Evolutionary conservation across 2,113 vertebrate species (phyloP), one percentile per base, ranked within the genome.

Genomic region (Oreochromis spilurus): DNA sequence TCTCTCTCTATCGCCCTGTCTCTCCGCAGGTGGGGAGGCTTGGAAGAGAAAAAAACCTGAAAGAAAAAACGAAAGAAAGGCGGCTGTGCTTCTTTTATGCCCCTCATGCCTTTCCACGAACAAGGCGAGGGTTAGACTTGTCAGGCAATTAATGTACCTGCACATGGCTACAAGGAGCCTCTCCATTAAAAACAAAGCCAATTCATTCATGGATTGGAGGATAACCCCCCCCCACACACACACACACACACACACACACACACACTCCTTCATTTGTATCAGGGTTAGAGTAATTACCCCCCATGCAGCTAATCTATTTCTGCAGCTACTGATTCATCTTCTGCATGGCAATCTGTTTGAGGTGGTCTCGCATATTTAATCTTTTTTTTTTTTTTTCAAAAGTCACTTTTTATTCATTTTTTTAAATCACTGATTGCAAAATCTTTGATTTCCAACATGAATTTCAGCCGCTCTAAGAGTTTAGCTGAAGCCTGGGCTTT

Each of bases 271-370:
- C 85, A 94, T 94, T 92, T 95, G 89, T 93, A 94, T 87, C 88
- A 53, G 79, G 79, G 75, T 87, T 87, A 94, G 91, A 94, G 93
- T 95, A 94, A 95, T 96, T 84, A 81, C 13, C 70, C n/a, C 38
- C 62, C 31, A 4, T 81, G 77, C 83, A 94, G 90, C 90, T 79
- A 91, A 94, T 95, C 86, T 87, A 82, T 94, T 90, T 95, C 88
- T 85, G 91, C 83, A 91, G 85, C 86, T 88, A 55, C 31, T 83
- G 72, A 90, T 93, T 95, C 90, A 82, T 91, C 93, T 94, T 83
- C 84, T 83, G 82, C 84, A 57, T 84, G 81, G 82, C 67, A 87
- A n/a, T 93, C 85, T 92, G 89, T 96, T 91, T 83, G 26, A 80
- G 24, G 40, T 79, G 43, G 77, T 65, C 80, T 50, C 81, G 81